These are phyloP conservation scores for Cuniculus paca DNA, from an alignment of 2,797 vertebrate species.

Conservation along the genomic window DNA sequence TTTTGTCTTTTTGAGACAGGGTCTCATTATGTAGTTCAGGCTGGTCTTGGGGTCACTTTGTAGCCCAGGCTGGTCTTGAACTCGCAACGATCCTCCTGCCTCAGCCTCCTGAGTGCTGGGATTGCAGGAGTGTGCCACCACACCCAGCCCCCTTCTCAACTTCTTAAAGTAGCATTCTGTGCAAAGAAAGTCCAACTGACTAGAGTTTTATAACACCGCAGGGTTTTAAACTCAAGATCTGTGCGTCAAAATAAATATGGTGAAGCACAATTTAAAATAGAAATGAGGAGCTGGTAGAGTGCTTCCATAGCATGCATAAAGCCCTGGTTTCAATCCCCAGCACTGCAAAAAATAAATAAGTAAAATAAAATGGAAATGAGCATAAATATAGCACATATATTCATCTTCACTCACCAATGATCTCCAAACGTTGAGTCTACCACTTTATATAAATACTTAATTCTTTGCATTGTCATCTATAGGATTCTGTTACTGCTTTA, in stretches of 20 bases:
- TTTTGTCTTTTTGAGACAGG: too few species aligned
- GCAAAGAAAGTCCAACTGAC: background rate
- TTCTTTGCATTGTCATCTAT: background rate
- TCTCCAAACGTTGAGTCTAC: background rate
- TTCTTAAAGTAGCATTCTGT: slow-evolving; percentile 6
- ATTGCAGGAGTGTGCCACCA: too few species aligned
- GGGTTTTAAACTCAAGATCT: background rate
- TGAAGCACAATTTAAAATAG: background rate
- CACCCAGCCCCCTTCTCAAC: background rate
- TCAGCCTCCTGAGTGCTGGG: too few species aligned
- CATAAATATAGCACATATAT: background rate
- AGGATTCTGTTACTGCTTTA: background rate
- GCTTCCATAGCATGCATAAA: background rate
- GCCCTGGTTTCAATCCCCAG: background rate
- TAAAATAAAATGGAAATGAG: slow-evolving; percentile 2
- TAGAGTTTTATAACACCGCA: background rate
- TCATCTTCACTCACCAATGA: background rate
- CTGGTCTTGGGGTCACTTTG: too few species aligned
- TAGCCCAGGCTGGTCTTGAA: too few species aligned
- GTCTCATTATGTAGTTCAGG: too few species aligned
- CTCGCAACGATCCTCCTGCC: too few species aligned
- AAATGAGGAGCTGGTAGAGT: background rate
- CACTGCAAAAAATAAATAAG: background rate
- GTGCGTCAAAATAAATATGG: background rate
- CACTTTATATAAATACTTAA: background rate